Evolutionary conservation across 1,140 invertebrate species (phyloP).

Genomic region (Asbolus verrucosus): DNA sequence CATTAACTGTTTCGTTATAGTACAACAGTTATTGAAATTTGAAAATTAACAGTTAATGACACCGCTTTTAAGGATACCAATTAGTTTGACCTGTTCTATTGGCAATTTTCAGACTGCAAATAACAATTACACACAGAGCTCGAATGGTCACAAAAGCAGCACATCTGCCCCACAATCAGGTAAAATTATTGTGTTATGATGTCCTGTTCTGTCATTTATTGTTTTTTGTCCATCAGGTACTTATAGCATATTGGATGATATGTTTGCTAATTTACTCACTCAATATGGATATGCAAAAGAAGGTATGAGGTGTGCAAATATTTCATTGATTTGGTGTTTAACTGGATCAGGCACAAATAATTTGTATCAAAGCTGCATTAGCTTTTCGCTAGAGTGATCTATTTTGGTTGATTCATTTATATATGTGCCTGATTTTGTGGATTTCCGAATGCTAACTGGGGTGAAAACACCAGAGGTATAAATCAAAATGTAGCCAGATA

Average conservation of each 20-base stretch:
- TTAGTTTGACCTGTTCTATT: not conserved
- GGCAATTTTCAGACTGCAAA: slow-evolving; percentile 47
- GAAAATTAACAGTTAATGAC: too few relatives aligned
- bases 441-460: not conserved
- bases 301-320: slow-evolving; percentile 53
- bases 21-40: too few relatives aligned
- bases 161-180: slow-evolving; percentile 46
- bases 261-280: slow-evolving; percentile 57
- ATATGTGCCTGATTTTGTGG: slow-evolving; percentile 5
- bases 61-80: too few relatives aligned
- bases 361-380: not conserved
- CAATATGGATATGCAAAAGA: slow-evolving; percentile 56
- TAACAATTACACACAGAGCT: slow-evolving; percentile 52
- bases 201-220: slow-evolving; percentile 38
- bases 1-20: slow-evolving; percentile 21
- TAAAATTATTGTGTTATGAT: slow-evolving; percentile 3
- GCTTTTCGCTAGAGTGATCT: slow-evolving; percentile 2
- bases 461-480: not conserved
- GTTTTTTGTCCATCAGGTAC: slow-evolving; percentile 51
- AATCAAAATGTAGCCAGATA: too few relatives aligned
- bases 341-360: slow-evolving; percentile 23
- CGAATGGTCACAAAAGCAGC: slow-evolving; percentile 47
- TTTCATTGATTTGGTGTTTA: slow-evolving; percentile 13
- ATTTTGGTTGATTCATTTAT: slow-evolving; percentile 8
- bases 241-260: slow-evolving; percentile 59